Base-by-base conservation (phyloP, 2,797 vertebrate species). In the Macropodus opercularis region DNA sequence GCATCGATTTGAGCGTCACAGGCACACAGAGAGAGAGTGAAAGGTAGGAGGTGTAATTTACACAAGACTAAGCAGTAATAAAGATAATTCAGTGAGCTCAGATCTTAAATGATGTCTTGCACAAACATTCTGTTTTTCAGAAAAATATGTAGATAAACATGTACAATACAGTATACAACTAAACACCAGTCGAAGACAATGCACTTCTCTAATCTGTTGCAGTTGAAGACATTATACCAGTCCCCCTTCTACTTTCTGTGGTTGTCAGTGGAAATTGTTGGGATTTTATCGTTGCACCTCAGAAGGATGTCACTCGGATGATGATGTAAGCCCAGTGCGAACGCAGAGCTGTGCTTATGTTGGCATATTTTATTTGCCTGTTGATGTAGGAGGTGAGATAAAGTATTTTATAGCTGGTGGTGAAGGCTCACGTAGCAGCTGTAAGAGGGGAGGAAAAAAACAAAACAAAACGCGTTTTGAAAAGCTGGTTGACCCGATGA, bases 341-440 rank as follows among this genome's bases (percentile, higher is more conserved):
- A 69, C 8, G 44, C 63, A 41, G 48, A 75, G 56, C 66, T 62
- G 47, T 68, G 61, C 76, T 83, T 74, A 69, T 72, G 75, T 72
- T 70, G 63, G 68, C 65, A 67, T 63, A 41, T 26, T 72, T 34
- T 54, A 26, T 81, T 62, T 67, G 75, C 78, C 50, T 66, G 59
- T 69, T 81, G 71, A 79, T 79, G 61, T 72, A 80, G 59, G 56
- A 79, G 66, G 58, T 61, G 78, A 57, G 75, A 85, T 82, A 71
- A 85, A 83, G 79, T 26, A 60, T 79, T 83, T 84, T 75, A 80
- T 75, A 50, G 63, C 69, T 83, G 70, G 75, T 85, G 74, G 72
- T 64, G 54, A 67, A 79, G 63, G 63, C 70, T 82, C 60, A 79
- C 24, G 49, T 75, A 36, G 64, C 52, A 39, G 41, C 61, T 63